Base-by-base conservation (phyloP, 2,113 vertebrate genomes). In the Agapornis roseicollis region DNA sequence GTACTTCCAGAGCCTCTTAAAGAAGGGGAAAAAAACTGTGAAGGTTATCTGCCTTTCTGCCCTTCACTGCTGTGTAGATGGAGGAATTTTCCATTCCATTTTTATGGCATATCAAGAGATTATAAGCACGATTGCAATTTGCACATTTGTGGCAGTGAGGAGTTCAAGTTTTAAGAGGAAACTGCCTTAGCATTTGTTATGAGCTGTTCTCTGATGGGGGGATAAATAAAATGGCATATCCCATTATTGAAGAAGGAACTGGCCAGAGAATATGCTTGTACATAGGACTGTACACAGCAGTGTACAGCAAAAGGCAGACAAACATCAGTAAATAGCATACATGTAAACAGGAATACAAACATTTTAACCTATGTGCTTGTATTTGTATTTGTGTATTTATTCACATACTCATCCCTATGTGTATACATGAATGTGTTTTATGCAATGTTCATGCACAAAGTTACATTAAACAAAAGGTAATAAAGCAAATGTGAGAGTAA, bases 1-100 rank as follows among this genome's bases (percentile, higher is more conserved):
- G n/a, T 69, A 17, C 12, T 95, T 80, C 83, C 90, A 90, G 92
- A 90, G 50, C 73, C 55, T 92, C 56, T 46, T 24, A 93, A 82
- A 79, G 53, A 23, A 23, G 8, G 9, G 46, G 28, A 41, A 82
- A 82, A 60, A 55, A 39, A 7, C 56, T 56, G 49, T n/a, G 85
- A 77, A 71, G 39, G 52, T 74, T 55, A 60, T 50, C 56, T 74
- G 47, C 47, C 50, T 77, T 58, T 74, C 70, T 96, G 64, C 35
- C n/a, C 49, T 58, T 56, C 58, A 0, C 17, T 82, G 42, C 69
- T 83, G 78, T 80, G 25, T 64, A 28, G 70, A 61, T 6, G 42
- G 47, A 65, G 73, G 63, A 68, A 19, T 72, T 60, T 35, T 71
- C 10, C 39, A 29, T 64, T 78, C 47, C 9, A 5, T 80, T 88